Evolutionary conservation across 2,888 invertebrate genomes (phyloP), one percentile per base, ranked within the genome.

Genomic region (Eupithecia exiguata): DNA sequence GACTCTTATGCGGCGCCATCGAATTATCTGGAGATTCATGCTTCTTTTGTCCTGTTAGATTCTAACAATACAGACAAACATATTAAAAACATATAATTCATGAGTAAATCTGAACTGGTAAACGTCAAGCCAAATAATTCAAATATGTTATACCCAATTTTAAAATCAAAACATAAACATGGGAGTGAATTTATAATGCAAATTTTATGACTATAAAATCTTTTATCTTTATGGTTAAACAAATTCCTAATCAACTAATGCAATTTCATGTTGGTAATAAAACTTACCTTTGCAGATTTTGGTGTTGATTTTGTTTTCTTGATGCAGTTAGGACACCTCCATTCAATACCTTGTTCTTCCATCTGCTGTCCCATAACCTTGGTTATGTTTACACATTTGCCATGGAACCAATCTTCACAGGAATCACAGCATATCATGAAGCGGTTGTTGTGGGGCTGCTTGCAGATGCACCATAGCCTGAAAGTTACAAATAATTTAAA

Each of bases 361-460:
- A 99, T 98, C 91, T 98, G 97, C 84, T 97, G 96, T 71, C 98
- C 98, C 97, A 98, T 97, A 0, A 97, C 96, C 94, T 98, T 97
- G 30, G 98, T 98, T 63, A 99, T 97, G 83, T 97, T 98, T 18
- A 99, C 99, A 92, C 99, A 99, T 86, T 97, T 98, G n/a, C 99
- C 99, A 88, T 99, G 99, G 89, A 98, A 99, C 99, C 99, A 99
- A 87, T 99, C 98, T 88, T 98, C 98, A 88, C 99, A 99, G 18
- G 96, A 96, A 90, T 99, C 99, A 89, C 99, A 99, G 89, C 98
- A 98, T 84, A 99, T 99, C 99, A 99, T 99, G 88, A 99, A 99
- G 71, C 98, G 95, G 90, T 99, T 98, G 85, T 98, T 98, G 89
- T 99, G 98, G 0, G 99, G 99, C 87, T 98, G 98, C 82, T 97